phyloP scores from a whole-genome alignment of 2,113 vertebrate species.

The Myrmecobius fasciatus region DNA sequence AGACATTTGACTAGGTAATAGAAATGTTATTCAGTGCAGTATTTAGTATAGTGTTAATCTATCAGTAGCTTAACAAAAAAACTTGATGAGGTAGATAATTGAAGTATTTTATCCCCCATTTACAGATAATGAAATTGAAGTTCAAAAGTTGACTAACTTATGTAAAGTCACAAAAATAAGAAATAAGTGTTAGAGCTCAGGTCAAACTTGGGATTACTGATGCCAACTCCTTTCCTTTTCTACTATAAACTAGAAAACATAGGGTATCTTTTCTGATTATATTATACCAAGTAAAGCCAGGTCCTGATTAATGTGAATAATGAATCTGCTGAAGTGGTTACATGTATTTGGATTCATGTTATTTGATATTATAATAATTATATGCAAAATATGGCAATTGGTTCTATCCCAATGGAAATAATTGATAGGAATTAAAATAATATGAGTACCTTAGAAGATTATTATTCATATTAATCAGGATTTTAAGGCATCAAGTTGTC shows the following conservation, averaged over 20 bases:
- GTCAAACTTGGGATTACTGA: not conserved
- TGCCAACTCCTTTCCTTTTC: not conserved
- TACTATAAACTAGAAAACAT: constrained; percentile 29
- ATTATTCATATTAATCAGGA: not conserved
- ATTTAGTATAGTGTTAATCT: not conserved
- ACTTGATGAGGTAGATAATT: not conserved
- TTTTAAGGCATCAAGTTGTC: not conserved
- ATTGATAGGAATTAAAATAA: not conserved
- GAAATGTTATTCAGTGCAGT: not conserved
- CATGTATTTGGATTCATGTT: not conserved
- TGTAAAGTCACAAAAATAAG: not conserved
- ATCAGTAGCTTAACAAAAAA: not conserved
- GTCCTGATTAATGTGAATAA: not conserved
- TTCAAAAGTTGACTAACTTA: not conserved
- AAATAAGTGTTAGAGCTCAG: not conserved
- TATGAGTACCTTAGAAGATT: not conserved
- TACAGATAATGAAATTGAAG: not conserved
- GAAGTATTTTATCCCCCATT: not conserved
- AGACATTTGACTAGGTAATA: not conserved
- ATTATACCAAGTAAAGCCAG: not conserved
- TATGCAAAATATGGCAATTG: not conserved
- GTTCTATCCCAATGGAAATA: not conserved
- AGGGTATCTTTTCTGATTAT: not conserved
- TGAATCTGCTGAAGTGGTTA: not conserved
- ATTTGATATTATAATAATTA: not conserved